Evolutionary conservation across 1,140 invertebrate genomes (phyloP), one percentile per base, ranked within the genome.

Genomic region (Trypoxylus dichotomus): DNA sequence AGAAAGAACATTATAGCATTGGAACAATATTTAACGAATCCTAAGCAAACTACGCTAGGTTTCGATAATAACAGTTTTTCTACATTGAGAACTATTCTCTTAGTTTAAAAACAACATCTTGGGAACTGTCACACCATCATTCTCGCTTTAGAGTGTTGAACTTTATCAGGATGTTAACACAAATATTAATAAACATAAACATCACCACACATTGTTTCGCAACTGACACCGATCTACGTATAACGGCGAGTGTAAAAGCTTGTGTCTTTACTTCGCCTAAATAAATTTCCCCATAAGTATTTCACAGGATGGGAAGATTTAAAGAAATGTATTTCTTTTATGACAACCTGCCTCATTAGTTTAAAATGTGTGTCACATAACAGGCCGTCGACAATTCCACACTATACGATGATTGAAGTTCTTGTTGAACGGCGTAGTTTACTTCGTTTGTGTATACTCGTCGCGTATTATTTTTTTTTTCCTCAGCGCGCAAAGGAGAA

Each of bases 271-370:
- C 19, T n/a, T 54, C 47, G 47, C 47, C 19, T 6, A n/a, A 54
- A 54, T n/a, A n/a, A 54, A 54, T n/a, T 54, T 54, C 19, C 47
- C 47, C 47, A 19, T 54, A 54, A 19, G 15, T 54, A 54, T 54
- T 54, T 19, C 19, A 54, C 19, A n/a, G 19, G 47, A 54, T 19
- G 47, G 6, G 19, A 19, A 19, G 19, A n/a, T n/a, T 19, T 54
- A 54, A 54, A n/a, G 47, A 54, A 54, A 54, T 54, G 47, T 54
- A 54, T 54, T 54, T 54, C 47, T 54, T 54, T 54, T 54, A 54
- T 54, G 47, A 54, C 47, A 54, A 54, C 47, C 15, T 54, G 47
- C 47, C 47, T 54, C 47, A 54, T 54, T 54, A 54, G 47, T 54
- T 54, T 54, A 54, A 54, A 54, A 54, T 54, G 47, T 54, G 19